Percentiles rank a stretch among this genome's conserved stretches.
Evolutionary conservation across 2,888 invertebrate species (phyloP).

Genomic region (Athalia cordata): DNA sequence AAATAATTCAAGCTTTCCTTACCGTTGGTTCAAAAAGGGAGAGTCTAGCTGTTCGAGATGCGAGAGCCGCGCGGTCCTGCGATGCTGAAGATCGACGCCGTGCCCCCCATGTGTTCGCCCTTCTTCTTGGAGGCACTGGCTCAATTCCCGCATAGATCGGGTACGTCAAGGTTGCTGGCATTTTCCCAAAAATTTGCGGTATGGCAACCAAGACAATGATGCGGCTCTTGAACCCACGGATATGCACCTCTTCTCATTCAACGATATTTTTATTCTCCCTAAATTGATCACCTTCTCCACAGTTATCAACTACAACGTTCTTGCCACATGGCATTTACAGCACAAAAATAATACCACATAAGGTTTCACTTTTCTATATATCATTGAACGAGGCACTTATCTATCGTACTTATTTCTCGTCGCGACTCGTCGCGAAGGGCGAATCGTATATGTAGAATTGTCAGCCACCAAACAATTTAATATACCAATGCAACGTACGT

Average conservation of each 20-base stretch:
- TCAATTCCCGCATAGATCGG: conserved; percentile 69
- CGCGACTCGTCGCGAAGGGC: too few species aligned
- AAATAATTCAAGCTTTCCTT: conserved; percentile 44
- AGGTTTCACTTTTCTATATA: background rate
- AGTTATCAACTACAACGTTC: conserved; percentile 5
- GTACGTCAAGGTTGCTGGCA: conserved; percentile 70
- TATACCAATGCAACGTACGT: too few species aligned
- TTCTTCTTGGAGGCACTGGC: conserved; percentile 61
- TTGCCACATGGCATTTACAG: background rate
- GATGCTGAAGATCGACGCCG: conserved; percentile 57
- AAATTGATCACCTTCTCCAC: conserved; percentile 30
- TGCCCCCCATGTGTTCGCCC: conserved; percentile 66
- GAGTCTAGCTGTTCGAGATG: conserved; percentile 59
- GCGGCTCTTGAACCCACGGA: too few species aligned
- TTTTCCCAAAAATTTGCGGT: conserved; percentile 51
- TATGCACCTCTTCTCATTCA: too few species aligned
- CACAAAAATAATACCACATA: background rate
- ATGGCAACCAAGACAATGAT: too few species aligned
- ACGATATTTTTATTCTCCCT: too few species aligned
- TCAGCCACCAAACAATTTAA: too few species aligned
- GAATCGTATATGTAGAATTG: too few species aligned
- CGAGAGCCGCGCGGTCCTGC: conserved; percentile 52
- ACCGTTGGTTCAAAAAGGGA: conserved; percentile 64
- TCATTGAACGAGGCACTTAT: too few species aligned
- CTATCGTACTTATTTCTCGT: too few species aligned